Evolutionary conservation across 2,797 vertebrate genomes (phyloP), one percentile per base, ranked within the genome.

Genomic region (Gallinago nigripennis): DNA sequence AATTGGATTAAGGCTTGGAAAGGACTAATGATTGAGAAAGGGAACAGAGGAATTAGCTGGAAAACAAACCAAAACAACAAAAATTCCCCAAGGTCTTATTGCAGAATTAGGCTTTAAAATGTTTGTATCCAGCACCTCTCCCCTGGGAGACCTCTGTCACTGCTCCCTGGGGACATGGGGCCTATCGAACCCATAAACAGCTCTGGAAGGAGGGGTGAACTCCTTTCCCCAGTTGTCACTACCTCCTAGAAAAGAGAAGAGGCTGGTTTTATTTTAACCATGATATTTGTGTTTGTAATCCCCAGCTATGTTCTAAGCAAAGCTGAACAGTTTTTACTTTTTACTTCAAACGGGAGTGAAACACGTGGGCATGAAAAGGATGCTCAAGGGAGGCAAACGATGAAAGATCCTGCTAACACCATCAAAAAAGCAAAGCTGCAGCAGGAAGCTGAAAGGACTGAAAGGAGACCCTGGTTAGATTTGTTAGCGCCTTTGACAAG

Each of bases 321-420:
- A 91, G n/a, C 58, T 1, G 1, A 88, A 57, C 19, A 72, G 19
- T 50, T 88, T 88, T 86, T 53, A 24, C 58, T 73, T 87, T 80
- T 89, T 89, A 39, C 72, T 71, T 86, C 69, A 89, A 90, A 73
- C 31, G 13, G 23, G 14, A 90, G 16, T 6, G 4, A 87, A 83
- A 73, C 11, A 15, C 0, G 0, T 92, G 45, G 85, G 69, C 41
- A 46, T 11, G 30, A 90, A 83, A 17, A 63, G 39, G 54, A 41
- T 0, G 5, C 60, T 68, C 54, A 3, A 9, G 57, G 65, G 65
- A 86, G 41, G 53, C 7, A 0, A 28, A 78, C 2, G 19, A 69
- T 95, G 88, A 95, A 94, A 86, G 63, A 66, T 48, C 12, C 30
- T 90, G 41, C 76, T 90, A 91, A 86, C 27, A 69, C 57, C 33